phyloP scores from a whole-genome alignment of 2,113 vertebrate species.

The Sula dactylatra region DNA sequence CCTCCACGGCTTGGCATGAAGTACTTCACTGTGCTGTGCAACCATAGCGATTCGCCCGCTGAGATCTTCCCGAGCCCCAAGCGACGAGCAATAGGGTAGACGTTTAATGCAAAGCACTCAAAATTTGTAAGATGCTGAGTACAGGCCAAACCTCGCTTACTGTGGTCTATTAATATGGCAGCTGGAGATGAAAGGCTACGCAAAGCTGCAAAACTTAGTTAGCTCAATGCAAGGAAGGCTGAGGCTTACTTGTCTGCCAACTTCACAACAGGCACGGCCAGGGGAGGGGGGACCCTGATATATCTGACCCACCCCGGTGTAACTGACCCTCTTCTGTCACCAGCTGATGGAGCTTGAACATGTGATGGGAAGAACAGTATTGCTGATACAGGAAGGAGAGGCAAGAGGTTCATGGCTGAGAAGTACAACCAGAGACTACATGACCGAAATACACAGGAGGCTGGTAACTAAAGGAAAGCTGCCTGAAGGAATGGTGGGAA shows the following conservation, averaged over 20 bases:
- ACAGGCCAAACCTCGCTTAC: background rate
- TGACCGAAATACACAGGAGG: background rate
- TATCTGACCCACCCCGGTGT: background rate
- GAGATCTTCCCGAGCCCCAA: background rate
- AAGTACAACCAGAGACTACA: background rate
- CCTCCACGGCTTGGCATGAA: background rate
- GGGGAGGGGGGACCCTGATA: background rate
- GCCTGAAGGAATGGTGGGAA: background rate
- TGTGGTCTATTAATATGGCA: background rate
- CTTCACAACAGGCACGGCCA: background rate
- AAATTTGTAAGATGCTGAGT: background rate
- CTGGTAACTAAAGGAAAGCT: background rate
- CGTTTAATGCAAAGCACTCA: background rate
- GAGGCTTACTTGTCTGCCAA: background rate
- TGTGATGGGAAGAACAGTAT: background rate
- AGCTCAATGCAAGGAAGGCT: background rate
- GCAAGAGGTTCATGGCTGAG: background rate
- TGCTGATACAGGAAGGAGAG: background rate
- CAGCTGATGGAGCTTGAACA: background rate
- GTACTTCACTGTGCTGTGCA: background rate
- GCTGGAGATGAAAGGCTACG: background rate
- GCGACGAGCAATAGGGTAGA: background rate
- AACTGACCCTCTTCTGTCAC: background rate
- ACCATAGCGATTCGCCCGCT: background rate
- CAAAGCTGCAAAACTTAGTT: background rate